phyloP scores from a whole-genome alignment of 2,888 invertebrate species.

The Eilema sororculum region DNA sequence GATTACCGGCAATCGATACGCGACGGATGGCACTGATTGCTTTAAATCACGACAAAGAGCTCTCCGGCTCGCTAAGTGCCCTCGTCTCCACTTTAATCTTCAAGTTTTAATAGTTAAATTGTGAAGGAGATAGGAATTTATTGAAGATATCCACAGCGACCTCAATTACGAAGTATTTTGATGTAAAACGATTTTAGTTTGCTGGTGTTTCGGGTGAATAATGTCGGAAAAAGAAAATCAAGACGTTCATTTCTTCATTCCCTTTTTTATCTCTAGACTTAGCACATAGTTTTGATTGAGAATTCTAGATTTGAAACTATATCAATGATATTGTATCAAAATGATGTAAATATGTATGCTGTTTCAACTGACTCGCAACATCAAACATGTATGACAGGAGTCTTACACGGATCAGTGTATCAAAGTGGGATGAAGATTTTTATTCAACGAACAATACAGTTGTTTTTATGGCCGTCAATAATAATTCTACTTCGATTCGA shows the following conservation, averaged over 20 bases:
- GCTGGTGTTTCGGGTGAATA: background rate
- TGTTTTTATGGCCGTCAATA: too few relatives aligned
- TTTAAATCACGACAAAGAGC: conserved; percentile 4
- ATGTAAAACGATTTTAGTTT: background rate
- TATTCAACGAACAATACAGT: too few relatives aligned
- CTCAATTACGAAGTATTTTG: conserved; percentile 4
- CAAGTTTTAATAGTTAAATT: conserved; percentile 7
- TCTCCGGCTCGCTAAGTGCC: background rate
- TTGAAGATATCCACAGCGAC: background rate
- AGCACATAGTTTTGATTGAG: too few relatives aligned
- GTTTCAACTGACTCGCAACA: too few relatives aligned
- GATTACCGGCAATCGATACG: background rate
- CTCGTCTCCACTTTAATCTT: background rate
- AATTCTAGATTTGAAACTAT: too few relatives aligned
- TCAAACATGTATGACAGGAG: background rate
- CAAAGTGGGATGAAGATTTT: too few relatives aligned
- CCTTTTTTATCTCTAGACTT: too few relatives aligned
- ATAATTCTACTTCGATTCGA: too few relatives aligned
- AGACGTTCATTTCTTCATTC: background rate
- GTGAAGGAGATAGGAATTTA: conserved; percentile 5
- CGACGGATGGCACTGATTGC: background rate
- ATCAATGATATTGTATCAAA: too few relatives aligned
- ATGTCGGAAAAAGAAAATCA: background rate
- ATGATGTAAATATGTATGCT: too few relatives aligned
- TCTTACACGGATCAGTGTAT: too few relatives aligned